Evolutionary conservation across 2,797 vertebrate genomes (phyloP), one percentile per base, ranked within the genome.

Genomic region (Semotilus atromaculatus): DNA sequence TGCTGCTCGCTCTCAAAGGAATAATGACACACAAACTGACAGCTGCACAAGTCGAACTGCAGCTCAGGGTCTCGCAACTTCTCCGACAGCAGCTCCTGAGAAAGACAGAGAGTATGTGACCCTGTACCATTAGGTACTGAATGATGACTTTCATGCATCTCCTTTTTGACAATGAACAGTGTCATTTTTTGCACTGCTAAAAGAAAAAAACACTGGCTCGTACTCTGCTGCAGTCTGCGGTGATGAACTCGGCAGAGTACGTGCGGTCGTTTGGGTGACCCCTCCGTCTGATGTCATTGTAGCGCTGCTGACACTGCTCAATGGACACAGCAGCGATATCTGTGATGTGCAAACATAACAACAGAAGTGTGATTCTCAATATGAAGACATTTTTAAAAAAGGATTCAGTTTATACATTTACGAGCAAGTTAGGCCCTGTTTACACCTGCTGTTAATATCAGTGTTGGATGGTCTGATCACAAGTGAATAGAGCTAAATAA

Each of bases 11-110:
- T 97, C 93, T 99, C 98, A 86, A 99, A 99, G 1, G 98, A 98
- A 90, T 99, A 99, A 90, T 99, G 98, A 88, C 95, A 98, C 78
- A 97, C 98, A 92, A 99, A 99, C 72, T 99, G 98, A 94, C 97
- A 99, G 92, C 97, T 98, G 94, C 97, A 98, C 90, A 99, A 94
- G 90, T 99, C 97, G 88, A 99, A 99, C 86, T 26, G 85, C 86
- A 90, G 92, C 73, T 95, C 89, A 8, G 94, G 92, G 90, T 97
- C 94, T 4, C 77, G 91, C 89, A 97, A 94, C 88, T 96, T 97
- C 85, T 96, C 94, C 45, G 91, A 93, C 87, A 99, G 90, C 85
- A 96, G 87, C 89, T 98, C 97, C 98, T 99, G 84, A 85, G 16
- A 71, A 43, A 73, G 34, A 84, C 31, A 66, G 64, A 86, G 11